A percentile compares a stretch with the other conserved stretches of the same genome.
phyloP scores from a whole-genome alignment of 1,140 invertebrate genomes.

The Drosophila jambulina region DNA sequence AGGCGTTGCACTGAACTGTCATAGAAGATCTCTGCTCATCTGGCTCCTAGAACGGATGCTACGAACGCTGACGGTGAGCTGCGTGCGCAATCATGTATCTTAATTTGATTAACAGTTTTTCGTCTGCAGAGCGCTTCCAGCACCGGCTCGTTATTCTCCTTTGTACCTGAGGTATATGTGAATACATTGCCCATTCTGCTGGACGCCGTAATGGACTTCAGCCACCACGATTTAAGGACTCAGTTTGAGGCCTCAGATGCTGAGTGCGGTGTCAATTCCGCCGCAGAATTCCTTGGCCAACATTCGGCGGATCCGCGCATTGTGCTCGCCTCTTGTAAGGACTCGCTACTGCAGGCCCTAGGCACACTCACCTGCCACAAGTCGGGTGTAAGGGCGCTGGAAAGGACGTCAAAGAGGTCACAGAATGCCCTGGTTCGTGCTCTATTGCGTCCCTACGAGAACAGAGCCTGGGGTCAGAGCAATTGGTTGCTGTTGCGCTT shows the following conservation, averaged over 20 bases:
- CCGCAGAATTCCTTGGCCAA: slow-evolving; percentile 90
- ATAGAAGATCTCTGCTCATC: slow-evolving; percentile 67
- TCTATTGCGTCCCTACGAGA: slow-evolving; percentile 92
- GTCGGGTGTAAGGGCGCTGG: slow-evolving; percentile 87
- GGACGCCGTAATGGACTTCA: slow-evolving; percentile 89
- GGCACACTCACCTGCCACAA: slow-evolving; percentile 88
- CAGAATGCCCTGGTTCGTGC: slow-evolving; percentile 88
- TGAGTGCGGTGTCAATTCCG: slow-evolving; percentile 87
- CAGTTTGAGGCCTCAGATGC: slow-evolving; percentile 73
- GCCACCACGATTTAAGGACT: slow-evolving; percentile 73
- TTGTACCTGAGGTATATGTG: slow-evolving; percentile 93
- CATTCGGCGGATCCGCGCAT: slow-evolving; percentile 92
- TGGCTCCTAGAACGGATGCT: slow-evolving; percentile 88
- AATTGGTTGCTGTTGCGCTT: slow-evolving; percentile 94
- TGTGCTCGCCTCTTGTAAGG: slow-evolving; percentile 91
- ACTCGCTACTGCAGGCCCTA: slow-evolving; percentile 91
- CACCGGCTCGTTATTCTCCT: slow-evolving; percentile 90
- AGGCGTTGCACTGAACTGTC: slow-evolving; percentile 69
- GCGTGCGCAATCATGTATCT: background rate
- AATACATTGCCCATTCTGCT: slow-evolving; percentile 81
- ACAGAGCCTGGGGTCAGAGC: slow-evolving; percentile 93
- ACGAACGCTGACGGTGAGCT: slow-evolving; percentile 84
- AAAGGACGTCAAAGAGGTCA: slow-evolving; percentile 87
- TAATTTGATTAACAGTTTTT: background rate
- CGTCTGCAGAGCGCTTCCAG: slow-evolving; percentile 83